These are phyloP conservation scores for Tenrec ecaudatus DNA, from an alignment of 2,113 vertebrate genomes.

Conservation along the genomic window DNA sequence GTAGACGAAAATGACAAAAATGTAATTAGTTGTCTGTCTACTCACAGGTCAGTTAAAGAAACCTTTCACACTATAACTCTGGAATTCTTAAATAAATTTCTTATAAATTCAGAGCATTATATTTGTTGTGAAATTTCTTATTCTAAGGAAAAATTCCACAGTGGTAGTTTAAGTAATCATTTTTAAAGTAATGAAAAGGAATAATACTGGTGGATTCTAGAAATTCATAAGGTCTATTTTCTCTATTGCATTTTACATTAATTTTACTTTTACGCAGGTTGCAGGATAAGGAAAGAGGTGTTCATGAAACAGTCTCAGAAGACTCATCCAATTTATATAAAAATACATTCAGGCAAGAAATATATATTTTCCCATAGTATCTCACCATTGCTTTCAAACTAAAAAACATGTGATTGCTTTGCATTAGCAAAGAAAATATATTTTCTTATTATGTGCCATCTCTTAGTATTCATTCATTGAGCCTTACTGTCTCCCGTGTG, in stretches of 20 bases:
- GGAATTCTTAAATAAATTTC: neutral
- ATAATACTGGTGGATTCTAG: neutral
- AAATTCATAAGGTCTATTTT: neutral
- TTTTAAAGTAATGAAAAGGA: neutral
- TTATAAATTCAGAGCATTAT: neutral
- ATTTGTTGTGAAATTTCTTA: neutral
- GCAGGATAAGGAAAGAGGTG: neutral
- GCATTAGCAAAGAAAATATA: neutral
- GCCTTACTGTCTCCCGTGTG: neutral
- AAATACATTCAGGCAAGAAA: neutral
- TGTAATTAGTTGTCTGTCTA: neutral
- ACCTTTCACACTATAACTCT: neutral
- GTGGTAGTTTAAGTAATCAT: neutral
- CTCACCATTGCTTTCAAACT: neutral
- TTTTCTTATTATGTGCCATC: neutral
- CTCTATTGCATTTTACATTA: neutral
- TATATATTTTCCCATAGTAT: neutral
- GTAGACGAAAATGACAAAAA: neutral
- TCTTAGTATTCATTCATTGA: neutral
- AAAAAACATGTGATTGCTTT: neutral
- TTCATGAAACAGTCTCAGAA: neutral
- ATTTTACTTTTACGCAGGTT: neutral
- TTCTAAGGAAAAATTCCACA: neutral
- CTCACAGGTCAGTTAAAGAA: neutral
- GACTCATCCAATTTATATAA: neutral